Conservation (phyloP, 2,113 vertebrate species). For the Hystrix cristata region DNA sequence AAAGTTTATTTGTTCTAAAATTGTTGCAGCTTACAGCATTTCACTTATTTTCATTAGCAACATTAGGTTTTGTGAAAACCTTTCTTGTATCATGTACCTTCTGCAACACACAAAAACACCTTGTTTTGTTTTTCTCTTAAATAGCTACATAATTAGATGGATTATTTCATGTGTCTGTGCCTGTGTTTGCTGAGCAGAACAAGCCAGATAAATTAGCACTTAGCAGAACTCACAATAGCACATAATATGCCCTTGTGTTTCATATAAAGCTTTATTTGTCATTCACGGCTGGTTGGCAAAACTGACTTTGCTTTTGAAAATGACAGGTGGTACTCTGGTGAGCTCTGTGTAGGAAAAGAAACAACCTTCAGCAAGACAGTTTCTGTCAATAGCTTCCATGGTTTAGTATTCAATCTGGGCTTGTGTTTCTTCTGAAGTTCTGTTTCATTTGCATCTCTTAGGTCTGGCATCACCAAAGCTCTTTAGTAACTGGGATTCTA, state of each 20-base stretch:
- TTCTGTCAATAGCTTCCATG: conserved; percentile 87
- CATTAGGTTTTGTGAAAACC: conserved; percentile 87
- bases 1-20: conserved; percentile 91
- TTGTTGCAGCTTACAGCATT: conserved; percentile 87
- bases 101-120: conserved; percentile 89
- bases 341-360: conserved; percentile 89
- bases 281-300: conserved; percentile 93
- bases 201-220: conserved; percentile 95
- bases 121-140: conserved; percentile 91
- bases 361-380: conserved; percentile 88
- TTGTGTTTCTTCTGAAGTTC: conserved; percentile 86
- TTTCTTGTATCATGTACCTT: conserved; percentile 90
- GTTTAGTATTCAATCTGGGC: conserved; percentile 86
- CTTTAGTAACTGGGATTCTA: conserved; percentile 84
- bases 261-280: conserved; percentile 93
- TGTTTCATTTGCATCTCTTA: conserved; percentile 86
- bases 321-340: conserved; percentile 94
- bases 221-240: conserved; percentile 91
- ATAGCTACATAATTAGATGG: conserved; percentile 93
- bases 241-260: conserved; percentile 93
- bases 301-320: conserved; percentile 93
- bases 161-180: conserved; percentile 91
- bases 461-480: conserved; percentile 81
- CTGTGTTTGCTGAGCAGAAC: conserved; percentile 92
- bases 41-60: conserved; percentile 89